These are phyloP conservation scores for Tachina grossa DNA, from an alignment of 2,888 invertebrate genomes.

Conservation along the genomic window DNA sequence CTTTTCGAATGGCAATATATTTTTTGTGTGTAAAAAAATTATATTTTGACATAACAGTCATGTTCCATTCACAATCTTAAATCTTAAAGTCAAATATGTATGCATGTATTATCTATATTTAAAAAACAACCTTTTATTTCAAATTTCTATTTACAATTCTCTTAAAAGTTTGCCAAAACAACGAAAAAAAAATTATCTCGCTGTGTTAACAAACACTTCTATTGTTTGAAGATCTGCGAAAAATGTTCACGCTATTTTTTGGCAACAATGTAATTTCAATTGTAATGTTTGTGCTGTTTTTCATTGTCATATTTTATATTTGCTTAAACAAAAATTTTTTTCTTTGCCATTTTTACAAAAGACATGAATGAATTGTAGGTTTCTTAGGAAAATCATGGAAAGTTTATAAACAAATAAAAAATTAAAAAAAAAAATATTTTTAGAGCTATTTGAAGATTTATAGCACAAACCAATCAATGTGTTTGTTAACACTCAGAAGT, in stretches of 20 bases:
- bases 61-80: not conserved
- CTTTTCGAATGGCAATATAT: too few relatives aligned
- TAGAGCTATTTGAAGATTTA: not conserved
- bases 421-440: not conserved
- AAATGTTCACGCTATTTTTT: conserved; percentile 31
- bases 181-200: conserved; percentile 21
- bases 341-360: not conserved
- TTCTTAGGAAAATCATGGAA: conserved; percentile 36
- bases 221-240: conserved; percentile 34
- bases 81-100: not conserved
- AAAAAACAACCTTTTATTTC: not conserved
- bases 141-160: conserved; percentile 22
- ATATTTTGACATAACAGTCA: too few relatives aligned
- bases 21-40: too few relatives aligned
- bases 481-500: not conserved
- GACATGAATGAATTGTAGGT: not conserved
- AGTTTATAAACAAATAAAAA: conserved; percentile 6
- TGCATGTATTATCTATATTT: too few relatives aligned
- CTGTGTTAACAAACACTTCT: conserved; percentile 35
- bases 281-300: conserved; percentile 10
- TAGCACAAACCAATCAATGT: not conserved
- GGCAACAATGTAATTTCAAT: conserved; percentile 6
- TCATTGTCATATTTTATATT: conserved; percentile 23
- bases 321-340: not conserved
- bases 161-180: conserved; percentile 8